Conservation (phyloP, 2,797 vertebrate genomes). For the Centroberyx gerrardi region DNA sequence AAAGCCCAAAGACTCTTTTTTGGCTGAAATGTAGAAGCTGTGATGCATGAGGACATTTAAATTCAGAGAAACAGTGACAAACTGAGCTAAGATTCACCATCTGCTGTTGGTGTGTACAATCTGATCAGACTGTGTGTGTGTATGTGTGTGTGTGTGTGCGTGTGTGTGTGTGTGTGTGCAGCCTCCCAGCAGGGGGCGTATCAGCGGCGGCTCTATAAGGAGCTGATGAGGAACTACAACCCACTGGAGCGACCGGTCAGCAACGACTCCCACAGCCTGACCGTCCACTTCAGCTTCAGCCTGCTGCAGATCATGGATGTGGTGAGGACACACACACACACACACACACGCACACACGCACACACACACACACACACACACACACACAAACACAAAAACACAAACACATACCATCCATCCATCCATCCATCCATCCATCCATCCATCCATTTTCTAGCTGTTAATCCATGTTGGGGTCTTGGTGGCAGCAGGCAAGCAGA, state of each 20-base stretch:
- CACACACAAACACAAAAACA: too few relatives aligned
- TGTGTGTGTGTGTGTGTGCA: constrained; percentile 38
- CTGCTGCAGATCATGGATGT: constrained; percentile 87
- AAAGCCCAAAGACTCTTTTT: too few relatives aligned
- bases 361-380: neutral
- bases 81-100: too few relatives aligned
- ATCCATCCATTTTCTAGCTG: too few relatives aligned
- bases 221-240: constrained; percentile 83
- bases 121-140: constrained; percentile 1
- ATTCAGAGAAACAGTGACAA: too few relatives aligned
- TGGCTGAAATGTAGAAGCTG: too few relatives aligned
- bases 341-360: neutral
- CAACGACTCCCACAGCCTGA: constrained; percentile 84
- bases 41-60: too few relatives aligned
- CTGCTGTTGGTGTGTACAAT: too few relatives aligned
- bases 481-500: too few relatives aligned
- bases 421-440: too few relatives aligned
- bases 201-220: constrained; percentile 81
- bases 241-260: constrained; percentile 79
- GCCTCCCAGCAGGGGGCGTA: constrained; percentile 78
- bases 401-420: too few relatives aligned
- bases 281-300: constrained; percentile 84
- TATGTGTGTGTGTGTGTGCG: constrained; percentile 13
- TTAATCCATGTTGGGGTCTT: too few relatives aligned
- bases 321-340: constrained; percentile 57